Base-by-base conservation (phyloP, 1,140 invertebrate species). In the Drosophila subpulchrella region DNA sequence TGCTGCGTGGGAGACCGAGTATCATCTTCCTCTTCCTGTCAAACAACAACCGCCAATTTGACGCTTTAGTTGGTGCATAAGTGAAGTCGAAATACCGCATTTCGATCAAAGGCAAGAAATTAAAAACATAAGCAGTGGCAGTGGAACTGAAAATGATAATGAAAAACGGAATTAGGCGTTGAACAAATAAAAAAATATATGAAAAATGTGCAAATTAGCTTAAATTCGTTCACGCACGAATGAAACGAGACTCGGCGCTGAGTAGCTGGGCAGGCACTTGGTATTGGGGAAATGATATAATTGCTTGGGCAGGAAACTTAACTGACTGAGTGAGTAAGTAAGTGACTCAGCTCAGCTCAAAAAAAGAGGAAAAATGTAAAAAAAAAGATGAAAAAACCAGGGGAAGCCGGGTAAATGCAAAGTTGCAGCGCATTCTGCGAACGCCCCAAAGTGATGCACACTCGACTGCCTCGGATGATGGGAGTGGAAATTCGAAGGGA, bases 281-380 rank as follows among this genome's bases (percentile, higher is more conserved):
- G 75, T 65, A 72, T 81, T 70, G 82, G 78, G 83, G 75, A 85
- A 85, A 85, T 85, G 82, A 88, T 88, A 85, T 85, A 85, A 85
- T 85, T 88, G 82, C 83, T 85, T 83, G 70, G 78, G 75, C 82
- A 86, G 82, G 83, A 85, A 85, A 78, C 83, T 78, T 82, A 88
- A 88, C 78, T 86, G 70, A 88, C 68, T 88, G 78, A 78, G 79
- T 82, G 78, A 86, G 78, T 73, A 73, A 81, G 72, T 84, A 83
- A 71, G 74, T 71, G 10, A 66, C 71, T 66, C 54, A 34, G 62
- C 79, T 56, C 42, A 8, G 54, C 38, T 63, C 54, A 58, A 48
- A 41, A 39, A 47, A 34, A 17, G 4, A 42, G 48, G 27, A 17
- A 39, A 36, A 63, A 63, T 50, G 30, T 39, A 24, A 15, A 13